Evolutionary conservation across 2,113 vertebrate genomes (phyloP).

Genomic region (Ophthalmolycus amberensis): DNA sequence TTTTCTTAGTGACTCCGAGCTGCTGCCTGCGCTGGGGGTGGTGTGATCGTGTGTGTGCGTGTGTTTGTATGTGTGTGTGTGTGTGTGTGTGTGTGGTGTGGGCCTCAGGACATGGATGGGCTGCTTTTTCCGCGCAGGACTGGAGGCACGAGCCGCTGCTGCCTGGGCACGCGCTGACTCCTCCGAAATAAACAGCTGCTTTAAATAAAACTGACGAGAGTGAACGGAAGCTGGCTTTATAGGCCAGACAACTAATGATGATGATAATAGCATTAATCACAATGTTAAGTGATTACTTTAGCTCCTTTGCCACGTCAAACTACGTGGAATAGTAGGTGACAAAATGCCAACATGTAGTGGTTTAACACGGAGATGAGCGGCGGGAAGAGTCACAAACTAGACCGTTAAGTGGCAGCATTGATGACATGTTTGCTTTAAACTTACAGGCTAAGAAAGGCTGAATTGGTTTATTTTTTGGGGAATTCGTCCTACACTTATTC

Average conservation of each 20-base stretch:
- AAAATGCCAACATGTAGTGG: not conserved
- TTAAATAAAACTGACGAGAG: conserved; percentile 52
- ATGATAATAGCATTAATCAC: not conserved
- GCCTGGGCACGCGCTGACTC: conserved; percentile 74
- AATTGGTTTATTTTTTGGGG: not conserved
- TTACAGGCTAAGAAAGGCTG: conserved; percentile 1
- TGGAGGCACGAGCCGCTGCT: conserved; percentile 67
- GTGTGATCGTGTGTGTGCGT: conserved; percentile 2
- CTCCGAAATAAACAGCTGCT: conserved; percentile 71
- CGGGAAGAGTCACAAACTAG: conserved; percentile 43
- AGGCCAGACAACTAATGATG: not conserved
- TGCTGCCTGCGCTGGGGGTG: conserved; percentile 16
- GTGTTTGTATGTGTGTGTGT: conserved; percentile 9
- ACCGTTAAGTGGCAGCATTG: conserved; percentile 38
- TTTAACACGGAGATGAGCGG: conserved; percentile 10
- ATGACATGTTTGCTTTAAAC: conserved; percentile 21
- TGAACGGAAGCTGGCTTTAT: conserved; percentile 2
- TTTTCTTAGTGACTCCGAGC: conserved; percentile 27
- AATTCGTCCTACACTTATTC: not conserved
- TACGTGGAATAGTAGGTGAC: too few species aligned
- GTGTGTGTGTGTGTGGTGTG: conserved; percentile 11
- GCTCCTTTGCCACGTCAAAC: not conserved
- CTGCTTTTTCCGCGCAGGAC: conserved; percentile 58
- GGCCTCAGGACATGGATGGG: conserved; percentile 29
- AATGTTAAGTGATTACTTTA: conserved; percentile 12